Evolutionary conservation across 2,888 invertebrate genomes (phyloP).

Genomic region (Hemithea aestivaria): DNA sequence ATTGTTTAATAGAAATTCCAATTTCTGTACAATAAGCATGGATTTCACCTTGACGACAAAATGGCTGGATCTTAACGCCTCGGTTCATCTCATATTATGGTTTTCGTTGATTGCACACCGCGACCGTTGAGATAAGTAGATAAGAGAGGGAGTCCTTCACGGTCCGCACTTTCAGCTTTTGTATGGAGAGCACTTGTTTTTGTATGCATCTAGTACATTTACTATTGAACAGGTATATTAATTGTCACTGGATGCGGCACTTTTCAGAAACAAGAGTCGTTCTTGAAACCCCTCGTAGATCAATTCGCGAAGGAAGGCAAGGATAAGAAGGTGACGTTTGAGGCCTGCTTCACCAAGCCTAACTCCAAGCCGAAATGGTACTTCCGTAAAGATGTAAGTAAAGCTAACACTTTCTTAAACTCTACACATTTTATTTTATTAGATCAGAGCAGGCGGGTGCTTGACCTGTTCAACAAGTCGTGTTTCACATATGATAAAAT

Average conservation of each 20-base stretch:
- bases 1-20: constrained; percentile 50
- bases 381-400: constrained; percentile 94
- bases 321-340: constrained; percentile 96
- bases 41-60: constrained; percentile 57
- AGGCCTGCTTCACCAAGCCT: constrained; percentile 97
- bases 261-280: constrained; percentile 93
- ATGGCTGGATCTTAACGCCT: constrained; percentile 73
- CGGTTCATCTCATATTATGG: constrained; percentile 53
- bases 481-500: no score
- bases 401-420: no score
- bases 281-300: constrained; percentile 96
- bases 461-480: no score
- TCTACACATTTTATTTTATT: no score
- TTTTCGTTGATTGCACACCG: constrained; percentile 59
- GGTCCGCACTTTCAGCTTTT: constrained; percentile 67
- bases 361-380: constrained; percentile 96
- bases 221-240: constrained; percentile 36
- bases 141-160: constrained; percentile 46
- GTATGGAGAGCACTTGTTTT: constrained; percentile 70
- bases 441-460: no score
- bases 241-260: constrained; percentile 41
- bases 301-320: constrained; percentile 96
- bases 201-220: constrained; percentile 47
- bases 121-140: constrained; percentile 51
- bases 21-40: constrained; percentile 74